Evolutionary conservation across 2,888 invertebrate genomes (phyloP).

Genomic region (Caenorhabditis angaria): DNA sequence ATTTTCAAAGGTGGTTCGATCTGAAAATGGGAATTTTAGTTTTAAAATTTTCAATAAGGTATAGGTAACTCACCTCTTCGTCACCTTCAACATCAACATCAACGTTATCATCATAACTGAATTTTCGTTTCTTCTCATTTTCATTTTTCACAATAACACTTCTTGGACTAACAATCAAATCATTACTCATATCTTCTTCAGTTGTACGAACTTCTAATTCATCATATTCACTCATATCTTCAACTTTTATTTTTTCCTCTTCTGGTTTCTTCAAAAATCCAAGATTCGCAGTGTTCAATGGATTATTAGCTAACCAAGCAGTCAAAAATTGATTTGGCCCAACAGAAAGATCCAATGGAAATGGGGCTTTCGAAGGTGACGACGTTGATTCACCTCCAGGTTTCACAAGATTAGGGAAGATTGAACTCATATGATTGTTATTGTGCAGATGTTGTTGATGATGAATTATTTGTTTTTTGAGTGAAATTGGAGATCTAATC

Average conservation of each 20-base stretch:
- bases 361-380: slow-evolving; percentile 11
- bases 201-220: slow-evolving; percentile 54
- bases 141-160: slow-evolving; percentile 40
- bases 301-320: slow-evolving; percentile 62
- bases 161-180: slow-evolving; percentile 37
- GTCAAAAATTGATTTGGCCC: slow-evolving; percentile 50
- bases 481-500: slow-evolving; percentile 26
- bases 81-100: slow-evolving; percentile 49
- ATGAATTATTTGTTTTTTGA: slow-evolving; percentile 26
- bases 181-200: slow-evolving; percentile 51
- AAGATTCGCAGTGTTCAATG: slow-evolving; percentile 30
- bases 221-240: slow-evolving; percentile 40
- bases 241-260: neutral
- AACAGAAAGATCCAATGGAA: slow-evolving; percentile 35
- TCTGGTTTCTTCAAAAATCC: slow-evolving; percentile 2
- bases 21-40: slow-evolving; percentile 26
- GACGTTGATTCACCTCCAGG: neutral
- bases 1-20: slow-evolving; percentile 42
- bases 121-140: slow-evolving; percentile 21
- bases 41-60: neutral
- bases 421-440: slow-evolving; percentile 40
- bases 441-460: slow-evolving; percentile 10
- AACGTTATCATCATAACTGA: slow-evolving; percentile 16
- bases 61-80: slow-evolving; percentile 13
- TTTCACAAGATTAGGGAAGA: slow-evolving; percentile 38